Base-by-base conservation (phyloP, 2,797 vertebrate genomes). In the Hydrocynus forskahlii region DNA sequence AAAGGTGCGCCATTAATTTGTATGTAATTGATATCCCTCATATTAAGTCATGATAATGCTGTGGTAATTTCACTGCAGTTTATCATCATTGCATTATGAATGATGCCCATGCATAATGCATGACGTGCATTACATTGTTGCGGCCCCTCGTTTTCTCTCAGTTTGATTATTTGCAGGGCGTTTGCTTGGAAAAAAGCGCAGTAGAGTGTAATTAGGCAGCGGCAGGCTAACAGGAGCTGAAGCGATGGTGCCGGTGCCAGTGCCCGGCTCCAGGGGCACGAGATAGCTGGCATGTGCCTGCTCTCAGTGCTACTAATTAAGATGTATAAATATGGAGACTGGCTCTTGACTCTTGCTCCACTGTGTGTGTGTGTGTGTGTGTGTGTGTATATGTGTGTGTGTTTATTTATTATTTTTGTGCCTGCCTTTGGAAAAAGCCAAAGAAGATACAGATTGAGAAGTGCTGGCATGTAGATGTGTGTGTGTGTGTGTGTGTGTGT, bases 271-370 rank as follows among this genome's bases (percentile, higher is more conserved):
- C 86, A 88, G 86, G 88, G 89, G 86, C 90, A 88, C 85, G 82
- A 85, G 88, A 88, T 84, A 55, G 67, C 72, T 93, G 91, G 90
- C 91, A 89, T 81, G 76, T 85, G 69, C 82, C 10, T 43, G 69
- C 75, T 80, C 83, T 89, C 90, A 89, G 90, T 91, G 90, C 87
- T 89, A 88, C 85, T 92, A 91, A 93, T 93, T 92, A 91, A 92
- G 91, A 91, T 91, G 90, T 92, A 91, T 92, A 92, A 92, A 93
- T 93, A 92, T 90, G 89, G 86, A 89, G 88, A 89, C 90, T 91
- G 89, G 91, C 91, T 86, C 89, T 92, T 92, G 84, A 90, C 91
- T 88, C 89, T 84, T 89, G 88, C 6, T 87, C 89, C 89, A 86
- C 85, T 89, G 80, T 83, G 83, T 63, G 54, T 17, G n/a, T n/a